These are phyloP conservation scores for Potamarius usumacintae DNA, from an alignment of 2,113 vertebrate genomes.

Conservation along the genomic window DNA sequence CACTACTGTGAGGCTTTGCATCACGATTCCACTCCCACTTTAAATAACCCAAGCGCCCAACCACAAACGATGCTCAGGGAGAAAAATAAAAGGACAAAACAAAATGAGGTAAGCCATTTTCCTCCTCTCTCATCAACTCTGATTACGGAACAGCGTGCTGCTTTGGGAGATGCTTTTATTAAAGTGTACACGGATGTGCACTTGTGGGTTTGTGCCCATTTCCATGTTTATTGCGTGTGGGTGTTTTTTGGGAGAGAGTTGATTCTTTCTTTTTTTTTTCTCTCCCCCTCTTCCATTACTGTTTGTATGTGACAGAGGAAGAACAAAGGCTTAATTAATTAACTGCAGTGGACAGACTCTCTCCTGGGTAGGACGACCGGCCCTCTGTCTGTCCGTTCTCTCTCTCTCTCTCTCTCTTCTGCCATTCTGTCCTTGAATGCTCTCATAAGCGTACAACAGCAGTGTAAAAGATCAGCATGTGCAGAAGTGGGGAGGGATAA, in stretches of 20 bases:
- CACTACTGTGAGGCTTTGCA: slow-evolving; percentile 44
- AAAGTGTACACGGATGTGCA: slow-evolving; percentile 57
- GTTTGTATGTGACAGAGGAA: slow-evolving; percentile 60
- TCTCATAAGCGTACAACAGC: slow-evolving; percentile 8
- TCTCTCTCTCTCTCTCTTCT: slow-evolving; percentile 6
- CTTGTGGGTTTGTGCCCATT: slow-evolving; percentile 49
- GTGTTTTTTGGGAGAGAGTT: slow-evolving; percentile 34
- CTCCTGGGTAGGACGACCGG: slow-evolving; percentile 27
- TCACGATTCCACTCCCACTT: slow-evolving; percentile 44
- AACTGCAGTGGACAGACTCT: slow-evolving; percentile 55
- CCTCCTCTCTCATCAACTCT: slow-evolving; percentile 55
- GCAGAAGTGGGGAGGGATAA: slow-evolving; percentile 19
- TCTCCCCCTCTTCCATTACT: slow-evolving; percentile 29
- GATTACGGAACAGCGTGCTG: slow-evolving; percentile 54
- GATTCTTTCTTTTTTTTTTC: slow-evolving; percentile 50
- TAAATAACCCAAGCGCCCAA: slow-evolving; percentile 37
- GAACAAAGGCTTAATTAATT: slow-evolving; percentile 72
- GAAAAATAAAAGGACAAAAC: slow-evolving; percentile 48
- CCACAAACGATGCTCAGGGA: slow-evolving; percentile 45
- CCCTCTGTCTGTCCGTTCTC: slow-evolving; percentile 31
- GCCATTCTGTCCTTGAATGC: slow-evolving; percentile 20
- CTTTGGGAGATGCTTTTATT: slow-evolving; percentile 61
- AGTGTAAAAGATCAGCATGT: slow-evolving; percentile 12
- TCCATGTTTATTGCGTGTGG: slow-evolving; percentile 47
- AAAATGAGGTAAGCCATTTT: slow-evolving; percentile 52